phyloP scores from a whole-genome alignment of 2,797 vertebrate genomes.

The Anguilla pacifica region DNA sequence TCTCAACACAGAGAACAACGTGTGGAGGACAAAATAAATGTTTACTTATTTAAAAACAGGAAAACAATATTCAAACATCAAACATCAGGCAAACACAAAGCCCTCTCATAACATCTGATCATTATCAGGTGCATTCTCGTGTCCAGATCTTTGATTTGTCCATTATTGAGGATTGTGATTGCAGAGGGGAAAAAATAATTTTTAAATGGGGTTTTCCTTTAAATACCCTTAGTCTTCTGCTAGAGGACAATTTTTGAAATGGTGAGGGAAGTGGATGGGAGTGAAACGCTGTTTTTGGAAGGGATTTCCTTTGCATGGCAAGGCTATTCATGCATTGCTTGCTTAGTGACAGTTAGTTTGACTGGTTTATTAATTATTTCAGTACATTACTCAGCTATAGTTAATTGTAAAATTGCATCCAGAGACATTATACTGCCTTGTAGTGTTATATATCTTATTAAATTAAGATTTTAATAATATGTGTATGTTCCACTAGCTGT shows the following conservation, averaged over 20 bases:
- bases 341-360: neutral
- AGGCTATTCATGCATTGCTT: neutral
- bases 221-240: neutral
- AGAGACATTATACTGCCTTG: neutral
- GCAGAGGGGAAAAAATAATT: neutral
- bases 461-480: neutral
- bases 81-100: neutral
- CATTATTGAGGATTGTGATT: neutral
- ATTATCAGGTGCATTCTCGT: neutral
- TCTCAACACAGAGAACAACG: neutral
- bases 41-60: constrained; percentile 3
- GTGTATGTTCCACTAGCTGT: neutral
- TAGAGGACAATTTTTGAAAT: neutral
- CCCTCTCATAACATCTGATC: neutral
- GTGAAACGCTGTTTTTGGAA: neutral
- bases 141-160: neutral
- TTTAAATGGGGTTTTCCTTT: neutral
- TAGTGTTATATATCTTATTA: neutral
- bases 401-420: neutral
- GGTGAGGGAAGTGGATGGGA: neutral
- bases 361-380: neutral
- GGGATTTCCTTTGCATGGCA: neutral
- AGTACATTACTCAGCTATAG: neutral
- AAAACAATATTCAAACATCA: neutral
- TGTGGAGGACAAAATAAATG: neutral